Conservation (phyloP, 1,140 invertebrate genomes). For the Diorhabda elongata region DNA sequence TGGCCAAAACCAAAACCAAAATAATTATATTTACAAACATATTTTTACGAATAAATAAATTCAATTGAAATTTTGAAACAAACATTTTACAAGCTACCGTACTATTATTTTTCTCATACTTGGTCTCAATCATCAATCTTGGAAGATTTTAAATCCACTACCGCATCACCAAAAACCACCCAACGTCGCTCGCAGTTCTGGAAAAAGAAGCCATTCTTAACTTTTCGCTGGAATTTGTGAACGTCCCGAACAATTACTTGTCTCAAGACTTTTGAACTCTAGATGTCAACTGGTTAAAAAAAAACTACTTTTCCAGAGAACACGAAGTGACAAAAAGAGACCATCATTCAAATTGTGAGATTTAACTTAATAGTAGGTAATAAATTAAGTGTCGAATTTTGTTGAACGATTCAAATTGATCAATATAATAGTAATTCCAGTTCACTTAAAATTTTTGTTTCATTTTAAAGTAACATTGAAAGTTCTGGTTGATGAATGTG, state of each 20-base stretch:
- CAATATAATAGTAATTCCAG: no score
- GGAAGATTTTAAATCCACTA: background rate
- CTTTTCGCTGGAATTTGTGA: constrained; percentile 6
- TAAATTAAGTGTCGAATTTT: no score
- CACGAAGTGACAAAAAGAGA: constrained; percentile 5
- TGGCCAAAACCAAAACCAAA: no score
- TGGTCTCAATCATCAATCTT: constrained; percentile 6
- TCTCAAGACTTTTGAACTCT: constrained; percentile 7
- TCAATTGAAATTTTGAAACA: no score
- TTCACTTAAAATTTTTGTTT: no score
- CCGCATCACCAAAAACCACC: constrained; percentile 2
- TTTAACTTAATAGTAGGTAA: no score
- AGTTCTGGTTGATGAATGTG: no score
- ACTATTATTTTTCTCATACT: background rate
- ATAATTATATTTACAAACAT: no score
- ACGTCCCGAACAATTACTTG: constrained; percentile 12
- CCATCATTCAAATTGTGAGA: constrained; percentile 5
- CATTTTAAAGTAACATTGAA: no score
- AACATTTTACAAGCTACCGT: background rate
- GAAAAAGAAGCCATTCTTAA: background rate
- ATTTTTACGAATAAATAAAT: no score
- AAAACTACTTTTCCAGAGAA: constrained; percentile 3
- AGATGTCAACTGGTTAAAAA: background rate
- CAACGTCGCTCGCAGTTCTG: constrained; percentile 1
- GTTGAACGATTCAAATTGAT: no score